Evolutionary conservation across 2,113 vertebrate species (phyloP), one percentile per base, ranked within the genome.

Genomic region (Todiramphus saurophagus): DNA sequence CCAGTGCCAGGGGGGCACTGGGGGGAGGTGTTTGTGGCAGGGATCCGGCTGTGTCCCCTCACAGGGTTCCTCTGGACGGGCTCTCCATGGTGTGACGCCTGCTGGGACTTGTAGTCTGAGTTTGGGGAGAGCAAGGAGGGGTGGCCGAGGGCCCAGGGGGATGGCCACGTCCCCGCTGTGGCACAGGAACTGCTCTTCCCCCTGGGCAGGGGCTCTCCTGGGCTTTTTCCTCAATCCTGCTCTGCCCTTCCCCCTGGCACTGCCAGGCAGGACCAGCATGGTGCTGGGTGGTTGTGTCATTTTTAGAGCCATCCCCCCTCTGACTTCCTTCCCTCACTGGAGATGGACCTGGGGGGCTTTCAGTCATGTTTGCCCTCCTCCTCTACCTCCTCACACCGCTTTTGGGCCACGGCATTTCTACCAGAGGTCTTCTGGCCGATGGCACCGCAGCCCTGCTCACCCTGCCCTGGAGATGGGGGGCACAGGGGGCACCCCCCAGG

Each of bases 161-260:
- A 21, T 1, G 15, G 31, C 33, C 0, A 5, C 13, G 44, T 5
- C 51, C 33, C 33, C 3, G 1, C 37, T 1, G 58, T 3, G 51
- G 9, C 0, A 4, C 1, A 1, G 69, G 10, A 23, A 63, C 62
- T 7, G 37, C 44, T 44, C 14, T 56, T n/a, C 3, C 7, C 37
- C 37, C 15, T 2, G 21, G 24, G 16, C 39, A 5, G 21, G 9
- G 16, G 31, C 16, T 41, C 16, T 62, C 14, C 7, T 1, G 44
- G 30, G 81, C 3, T 67, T 64, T 53, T 53, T 10, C 55, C 24
- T 3, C 37, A 1, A 1, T 24, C 14, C 33, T 5, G 11, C 55
- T 28, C 30, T 9, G 37, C 31, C 77, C 17, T 17, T 16, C 10
- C 31, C 16, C 13, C 11, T 5, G 10, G 35, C 8, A 1, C 18